Evolutionary conservation across 2,797 vertebrate species (phyloP), one percentile per base, ranked within the genome.

Genomic region (Leuciscus waleckii): DNA sequence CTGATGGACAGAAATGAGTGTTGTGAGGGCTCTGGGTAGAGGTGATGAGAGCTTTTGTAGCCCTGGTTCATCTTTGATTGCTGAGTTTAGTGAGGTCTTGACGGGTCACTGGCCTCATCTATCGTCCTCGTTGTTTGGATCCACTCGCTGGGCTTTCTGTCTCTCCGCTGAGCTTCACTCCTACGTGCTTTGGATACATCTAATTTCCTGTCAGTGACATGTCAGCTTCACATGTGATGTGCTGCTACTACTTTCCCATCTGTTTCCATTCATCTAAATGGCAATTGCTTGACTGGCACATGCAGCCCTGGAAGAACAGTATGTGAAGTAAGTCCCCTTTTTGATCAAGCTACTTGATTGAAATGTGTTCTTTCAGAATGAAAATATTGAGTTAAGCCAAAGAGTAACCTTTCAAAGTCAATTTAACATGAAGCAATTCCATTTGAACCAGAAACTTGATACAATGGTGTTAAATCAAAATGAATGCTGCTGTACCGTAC

Each of bases 31-130:
- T 79, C 54, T 41, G 61, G 35, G 67, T 74, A 70, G 70, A n/a
- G 17, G 32, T 74, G 84, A 71, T 75, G 80, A 83, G 73, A 86
- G 88, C 88, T 89, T 87, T 89, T 90, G 86, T 86, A 87, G 86
- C 87, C 63, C 76, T n/a, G 85, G 81, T 86, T 91, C 82, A 85
- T 81, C 85, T 87, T 76, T 92, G 89, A 91, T 90, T 90, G 89
- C 78, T 84, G 86, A 87, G 90, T 91, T 90, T 89, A 91, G 87
- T 81, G 85, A 79, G 83, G 87, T 85, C 88, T 87, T 82, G 83
- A 81, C 74, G 89, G 90, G 90, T 91, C 90, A 89, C 80, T 82
- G 88, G 83, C 86, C 87, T 87, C 83, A 89, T 90, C 88, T 91
- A 49, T 78, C 78, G 69, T 87, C 85, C 87, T 73, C 37, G 58